Evolutionary conservation across 2,797 vertebrate species (phyloP).

Genomic region (Sebastes cheni): DNA sequence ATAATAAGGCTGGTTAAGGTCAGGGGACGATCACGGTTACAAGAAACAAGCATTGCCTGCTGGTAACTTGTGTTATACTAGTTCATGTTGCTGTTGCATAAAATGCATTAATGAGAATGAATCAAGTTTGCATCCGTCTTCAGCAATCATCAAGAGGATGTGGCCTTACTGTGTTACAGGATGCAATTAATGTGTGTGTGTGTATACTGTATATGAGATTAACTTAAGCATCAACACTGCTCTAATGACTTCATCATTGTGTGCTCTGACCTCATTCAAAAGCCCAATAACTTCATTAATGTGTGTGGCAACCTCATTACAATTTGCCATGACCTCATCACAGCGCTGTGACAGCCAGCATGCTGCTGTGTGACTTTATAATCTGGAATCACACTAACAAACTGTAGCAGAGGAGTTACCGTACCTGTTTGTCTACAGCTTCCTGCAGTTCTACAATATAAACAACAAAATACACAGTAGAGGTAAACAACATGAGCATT

Average conservation of each 20-base stretch:
- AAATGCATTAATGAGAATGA: constrained; percentile 41
- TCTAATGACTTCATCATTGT: constrained; percentile 58
- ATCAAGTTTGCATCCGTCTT: constrained; percentile 43
- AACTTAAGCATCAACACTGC: constrained; percentile 45
- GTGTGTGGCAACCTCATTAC: constrained; percentile 66
- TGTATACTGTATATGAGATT: constrained; percentile 27
- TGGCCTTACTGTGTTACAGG: constrained; percentile 47
- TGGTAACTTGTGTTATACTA: background rate
- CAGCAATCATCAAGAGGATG: constrained; percentile 44
- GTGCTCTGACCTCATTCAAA: constrained; percentile 67
- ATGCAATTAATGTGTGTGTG: constrained; percentile 42
- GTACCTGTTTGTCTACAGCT: background rate
- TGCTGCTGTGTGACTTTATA: background rate
- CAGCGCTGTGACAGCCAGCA: constrained; percentile 7
- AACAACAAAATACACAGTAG: background rate
- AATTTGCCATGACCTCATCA: constrained; percentile 58
- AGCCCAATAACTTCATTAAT: constrained; percentile 61
- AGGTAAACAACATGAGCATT: background rate
- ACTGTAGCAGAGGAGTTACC: background rate
- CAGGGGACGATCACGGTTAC: background rate
- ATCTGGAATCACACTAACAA: background rate
- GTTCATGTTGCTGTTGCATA: background rate
- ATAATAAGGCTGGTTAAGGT: background rate
- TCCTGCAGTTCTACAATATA: background rate
- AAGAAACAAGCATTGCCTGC: background rate